Evolutionary conservation across 2,888 invertebrate species (phyloP).

Genomic region (Polydrusus tereticollis): DNA sequence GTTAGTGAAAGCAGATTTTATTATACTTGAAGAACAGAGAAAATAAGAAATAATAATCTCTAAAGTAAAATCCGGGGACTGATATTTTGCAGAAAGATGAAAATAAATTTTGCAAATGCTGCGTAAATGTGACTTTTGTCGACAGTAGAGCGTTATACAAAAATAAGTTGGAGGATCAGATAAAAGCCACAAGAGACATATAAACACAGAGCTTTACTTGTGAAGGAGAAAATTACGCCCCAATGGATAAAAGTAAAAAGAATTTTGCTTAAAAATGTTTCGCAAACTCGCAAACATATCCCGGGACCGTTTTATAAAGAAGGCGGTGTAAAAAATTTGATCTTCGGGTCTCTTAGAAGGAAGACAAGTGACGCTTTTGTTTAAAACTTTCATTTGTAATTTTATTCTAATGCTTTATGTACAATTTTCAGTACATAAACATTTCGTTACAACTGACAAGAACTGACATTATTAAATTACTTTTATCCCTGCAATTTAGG

Average conservation of each 20-base stretch:
- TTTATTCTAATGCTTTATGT: too few relatives aligned
- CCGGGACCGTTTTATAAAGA: slow-evolving; percentile 2
- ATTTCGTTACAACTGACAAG: too few relatives aligned
- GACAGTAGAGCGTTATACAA: slow-evolving; percentile 1
- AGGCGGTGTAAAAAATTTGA: neutral
- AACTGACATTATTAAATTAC: too few relatives aligned
- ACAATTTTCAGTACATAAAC: too few relatives aligned
- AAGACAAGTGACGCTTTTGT: neutral
- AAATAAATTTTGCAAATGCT: neutral
- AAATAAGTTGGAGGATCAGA: slow-evolving; percentile 12
- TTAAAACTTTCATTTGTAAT: too few relatives aligned
- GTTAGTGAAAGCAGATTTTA: too few relatives aligned
- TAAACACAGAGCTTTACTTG: slow-evolving; percentile 6
- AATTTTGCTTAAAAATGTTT: slow-evolving; percentile 8
- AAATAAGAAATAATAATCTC: neutral
- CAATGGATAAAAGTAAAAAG: slow-evolving; percentile 8
- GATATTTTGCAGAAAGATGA: neutral
- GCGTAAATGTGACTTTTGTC: slow-evolving; percentile 11
- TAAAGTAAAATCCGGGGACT: neutral
- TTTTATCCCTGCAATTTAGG: too few relatives aligned
- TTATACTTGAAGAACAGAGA: too few relatives aligned
- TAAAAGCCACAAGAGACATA: slow-evolving; percentile 15
- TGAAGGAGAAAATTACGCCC: slow-evolving; percentile 6
- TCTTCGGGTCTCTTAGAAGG: neutral
- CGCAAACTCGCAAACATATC: neutral